Base-by-base conservation (phyloP, 2,888 invertebrate species). In the Gibbula magus region DNA sequence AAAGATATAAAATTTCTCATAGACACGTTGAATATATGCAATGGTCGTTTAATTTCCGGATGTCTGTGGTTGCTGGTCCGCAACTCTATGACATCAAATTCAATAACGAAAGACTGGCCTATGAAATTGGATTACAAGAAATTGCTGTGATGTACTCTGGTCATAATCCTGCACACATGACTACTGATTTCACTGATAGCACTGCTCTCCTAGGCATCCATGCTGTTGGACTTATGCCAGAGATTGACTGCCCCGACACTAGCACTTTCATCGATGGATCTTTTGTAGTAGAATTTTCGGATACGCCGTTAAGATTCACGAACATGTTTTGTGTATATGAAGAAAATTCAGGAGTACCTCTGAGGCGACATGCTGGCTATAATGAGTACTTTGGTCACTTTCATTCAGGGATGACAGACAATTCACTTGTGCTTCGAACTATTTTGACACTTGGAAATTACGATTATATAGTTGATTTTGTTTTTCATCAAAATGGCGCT, bases 391-490 rank as follows among this genome's bases (percentile, higher is more conserved):
- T 73, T 13, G 85, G 85, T 0, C 70, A 73, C 0, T 87, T 86
- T 75, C 90, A 88, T 81, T 87, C 86, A 35, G 91, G 90, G 0
- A 85, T 90, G 85, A 75, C 81, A 35, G 87, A 87, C 75, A 77
- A 83, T 10, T 88, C 87, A 18, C 80, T 91, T 0, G 84, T 86
- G 1, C 66, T 91, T 1, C 79, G 91, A 51, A 86, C 88, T n/a
- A 86, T 89, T 7, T 16, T 86, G 7, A 83, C 88, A 5, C 82
- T 91, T 13, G 83, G 80, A 7, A 91, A 90, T 78, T 91, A 91
- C 79, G 91, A 91, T 73, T 91, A 91, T 76, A 85, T 91, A 2
- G 77, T 90, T 45, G 91, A 91, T 79, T 89, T 88, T 32, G 84
- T 88, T n/a, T 89, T 91, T 73, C 88, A 90, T 73, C 90, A 90